These are phyloP conservation scores for Drosophila pandora DNA, from an alignment of 1,140 invertebrate genomes.

Conservation along the genomic window DNA sequence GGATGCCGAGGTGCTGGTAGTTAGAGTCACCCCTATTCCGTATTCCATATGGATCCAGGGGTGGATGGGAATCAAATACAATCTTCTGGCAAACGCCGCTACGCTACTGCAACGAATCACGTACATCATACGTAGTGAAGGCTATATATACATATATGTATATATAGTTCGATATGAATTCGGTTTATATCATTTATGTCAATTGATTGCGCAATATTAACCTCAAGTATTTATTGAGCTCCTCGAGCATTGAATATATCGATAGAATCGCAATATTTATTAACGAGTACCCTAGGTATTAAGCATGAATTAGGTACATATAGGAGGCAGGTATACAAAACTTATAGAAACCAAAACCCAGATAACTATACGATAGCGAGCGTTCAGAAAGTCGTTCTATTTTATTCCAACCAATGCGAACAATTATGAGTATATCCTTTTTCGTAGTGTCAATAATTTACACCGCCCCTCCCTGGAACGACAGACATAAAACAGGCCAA, in stretches of 20 bases:
- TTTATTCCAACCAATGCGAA: conserved; percentile 63
- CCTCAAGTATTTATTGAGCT: conserved; percentile 55
- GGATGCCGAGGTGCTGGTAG: not conserved
- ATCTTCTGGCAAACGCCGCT: conserved; percentile 53
- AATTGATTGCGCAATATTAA: conserved; percentile 55
- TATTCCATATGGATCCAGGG: conserved; percentile 13
- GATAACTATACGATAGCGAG: conserved; percentile 27
- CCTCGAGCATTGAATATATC: conserved; percentile 46
- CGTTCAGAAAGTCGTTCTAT: conserved; percentile 38
- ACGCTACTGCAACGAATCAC: conserved; percentile 71
- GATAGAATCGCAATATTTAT: conserved; percentile 54
- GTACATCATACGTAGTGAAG: conserved; percentile 41
- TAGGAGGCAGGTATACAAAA: conserved; percentile 27
- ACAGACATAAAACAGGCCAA: conserved; percentile 11
- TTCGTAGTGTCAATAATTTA: conserved; percentile 80
- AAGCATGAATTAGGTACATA: conserved; percentile 40
- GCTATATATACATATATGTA: conserved; percentile 36
- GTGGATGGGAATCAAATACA: conserved; percentile 18
- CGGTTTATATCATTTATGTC: conserved; percentile 60
- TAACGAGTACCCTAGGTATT: conserved; percentile 51
- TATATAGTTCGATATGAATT: conserved; percentile 44
- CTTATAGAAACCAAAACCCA: not conserved
- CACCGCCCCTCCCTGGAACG: conserved; percentile 43
- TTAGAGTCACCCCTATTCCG: conserved; percentile 50
- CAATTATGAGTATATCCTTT: conserved; percentile 63